A percentile compares a stretch with the other conserved stretches of the same genome.
Conservation (phyloP, 2,797 vertebrate genomes). For the Oreochromis grahami region DNA sequence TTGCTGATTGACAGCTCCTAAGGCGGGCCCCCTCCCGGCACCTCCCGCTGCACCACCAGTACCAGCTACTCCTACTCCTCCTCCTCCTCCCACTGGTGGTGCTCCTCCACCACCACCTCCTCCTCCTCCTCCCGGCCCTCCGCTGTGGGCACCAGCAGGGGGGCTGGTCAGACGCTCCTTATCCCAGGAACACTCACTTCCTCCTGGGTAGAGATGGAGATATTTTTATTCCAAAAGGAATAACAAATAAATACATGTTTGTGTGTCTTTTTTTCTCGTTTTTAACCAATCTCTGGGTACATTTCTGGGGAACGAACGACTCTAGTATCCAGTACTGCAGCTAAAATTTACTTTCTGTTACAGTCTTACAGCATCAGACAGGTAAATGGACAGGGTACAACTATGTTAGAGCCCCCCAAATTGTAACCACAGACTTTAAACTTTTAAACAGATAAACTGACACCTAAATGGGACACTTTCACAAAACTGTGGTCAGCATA, state of each 20-base stretch:
- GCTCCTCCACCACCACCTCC: conserved; percentile 11
- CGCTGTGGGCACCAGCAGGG: conserved; percentile 65
- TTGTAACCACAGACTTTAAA: neutral
- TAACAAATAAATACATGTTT: neutral
- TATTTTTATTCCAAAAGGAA: neutral
- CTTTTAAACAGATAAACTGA: neutral
- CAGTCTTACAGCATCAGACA: neutral
- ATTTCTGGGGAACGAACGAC: neutral
- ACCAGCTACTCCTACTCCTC: neutral
- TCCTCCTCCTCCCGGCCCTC: conserved; percentile 58
- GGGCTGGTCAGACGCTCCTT: conserved; percentile 90
- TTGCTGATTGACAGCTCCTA: conserved; percentile 66
- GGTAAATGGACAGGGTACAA: neutral
- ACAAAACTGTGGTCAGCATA: neutral
- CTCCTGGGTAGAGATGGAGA: conserved; percentile 72
- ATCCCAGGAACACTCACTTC: conserved; percentile 89
- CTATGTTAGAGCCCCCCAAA: neutral
- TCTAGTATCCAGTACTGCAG: neutral
- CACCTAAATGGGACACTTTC: neutral
- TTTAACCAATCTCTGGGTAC: neutral
- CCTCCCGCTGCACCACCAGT: conserved; percentile 16
- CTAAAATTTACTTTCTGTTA: neutral
- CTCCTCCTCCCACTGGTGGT: neutral
- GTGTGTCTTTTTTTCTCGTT: neutral
- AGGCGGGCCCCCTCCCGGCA: conserved; percentile 43